phyloP scores from a whole-genome alignment of 2,888 invertebrate genomes.

The Siphlonurus alternatus region DNA sequence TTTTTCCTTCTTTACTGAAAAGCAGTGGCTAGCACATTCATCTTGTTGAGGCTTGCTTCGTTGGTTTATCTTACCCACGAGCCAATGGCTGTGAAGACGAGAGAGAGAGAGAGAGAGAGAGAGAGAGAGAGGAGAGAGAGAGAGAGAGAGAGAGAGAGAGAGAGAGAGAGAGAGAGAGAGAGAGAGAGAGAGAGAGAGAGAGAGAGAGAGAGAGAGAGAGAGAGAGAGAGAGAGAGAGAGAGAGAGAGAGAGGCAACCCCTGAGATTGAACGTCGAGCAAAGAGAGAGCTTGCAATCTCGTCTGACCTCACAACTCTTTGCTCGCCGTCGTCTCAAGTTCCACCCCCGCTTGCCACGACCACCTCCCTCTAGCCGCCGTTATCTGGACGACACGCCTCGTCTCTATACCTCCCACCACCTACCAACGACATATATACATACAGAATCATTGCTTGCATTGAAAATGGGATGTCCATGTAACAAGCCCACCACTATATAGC shows the following conservation, averaged over 20 bases:
- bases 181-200: not conserved
- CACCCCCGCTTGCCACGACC: constrained; percentile 7
- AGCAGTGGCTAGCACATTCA: no score
- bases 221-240: not conserved
- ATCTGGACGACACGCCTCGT: constrained; percentile 6
- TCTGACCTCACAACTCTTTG: not conserved
- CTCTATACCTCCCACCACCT: no score
- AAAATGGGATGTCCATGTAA: no score
- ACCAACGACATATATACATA: no score
- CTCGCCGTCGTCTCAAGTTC: constrained; percentile 6
- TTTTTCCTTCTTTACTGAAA: no score
- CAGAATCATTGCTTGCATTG: no score
- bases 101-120: constrained; percentile 1
- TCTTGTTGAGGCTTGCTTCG: no score
- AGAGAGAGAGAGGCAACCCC: not conserved
- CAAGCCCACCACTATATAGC: no score
- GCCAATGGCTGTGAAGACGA: not conserved
- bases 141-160: not conserved
- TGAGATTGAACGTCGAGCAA: constrained; percentile 1
- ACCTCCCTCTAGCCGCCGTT: constrained; percentile 9
- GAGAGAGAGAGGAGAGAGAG: constrained; percentile 5
- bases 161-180: not conserved
- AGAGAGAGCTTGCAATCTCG: constrained; percentile 1
- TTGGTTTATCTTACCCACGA: no score
- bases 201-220: not conserved